Base-by-base conservation (phyloP, 2,888 invertebrate genomes). In the Orchesella flavescens region DNA sequence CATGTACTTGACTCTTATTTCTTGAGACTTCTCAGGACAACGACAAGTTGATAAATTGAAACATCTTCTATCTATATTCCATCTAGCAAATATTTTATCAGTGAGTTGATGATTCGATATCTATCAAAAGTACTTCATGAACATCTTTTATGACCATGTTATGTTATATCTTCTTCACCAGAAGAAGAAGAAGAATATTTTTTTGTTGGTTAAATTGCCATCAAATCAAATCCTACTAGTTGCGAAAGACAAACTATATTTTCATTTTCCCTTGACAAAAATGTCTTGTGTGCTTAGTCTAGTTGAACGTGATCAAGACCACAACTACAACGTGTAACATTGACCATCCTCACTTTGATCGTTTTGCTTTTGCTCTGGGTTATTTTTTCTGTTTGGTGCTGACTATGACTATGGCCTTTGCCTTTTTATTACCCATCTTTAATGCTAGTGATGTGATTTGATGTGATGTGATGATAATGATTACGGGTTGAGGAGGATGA, bases 401-500 rank as follows among this genome's bases (percentile, higher is more conserved):
- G n/a, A n/a, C n/a, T n/a, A n/a, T n/a, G n/a, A n/a, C n/a, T n/a
- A n/a, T n/a, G 79, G 72, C 79, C 79, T 79, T 79, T 79, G 66
- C 72, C 71, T 72, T 79, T 72, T 79, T 72, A 72, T 79, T 72
- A 72, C 23, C 79, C 69, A 46, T 19, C 23, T 69, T 17, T 34
- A 34, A 34, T 63, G 44, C 15, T 17, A 49, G 63, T 71, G 61
- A 43, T 63, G n/a, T n/a, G n/a, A n/a, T n/a, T n/a, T n/a, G n/a
- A n/a, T n/a, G n/a, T n/a, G n/a, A n/a, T n/a, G n/a, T n/a, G 49
- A 71, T 46, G 53, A 78, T 59, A 69, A 63, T 78, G 78, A 61
- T 78, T 59, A 53, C 43, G 49, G 49, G 49, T 49, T n/a, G n/a
- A n/a, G n/a, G 49, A 49, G 49, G 21, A 61, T 24, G 61, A 61